Evolutionary conservation across 2,113 vertebrate species (phyloP), one percentile per base, ranked within the genome.

Genomic region (Myotis lucifugus): DNA sequence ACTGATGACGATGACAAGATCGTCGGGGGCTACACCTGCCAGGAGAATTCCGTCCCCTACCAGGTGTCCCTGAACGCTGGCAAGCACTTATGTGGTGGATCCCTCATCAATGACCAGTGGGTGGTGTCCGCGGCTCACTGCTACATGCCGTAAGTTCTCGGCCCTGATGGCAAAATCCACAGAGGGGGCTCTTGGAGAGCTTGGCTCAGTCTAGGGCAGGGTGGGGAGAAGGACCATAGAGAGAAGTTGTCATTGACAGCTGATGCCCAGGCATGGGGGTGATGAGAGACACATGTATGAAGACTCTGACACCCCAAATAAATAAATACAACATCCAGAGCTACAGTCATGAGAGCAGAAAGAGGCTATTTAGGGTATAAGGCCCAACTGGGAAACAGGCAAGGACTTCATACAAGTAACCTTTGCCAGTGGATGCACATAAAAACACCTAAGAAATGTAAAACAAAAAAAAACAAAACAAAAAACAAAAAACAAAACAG

Each of bases 91-190:
- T 99, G 99, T 1, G 98, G 98, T 0, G 98, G 99, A 0, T 97
- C 97, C 66, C 98, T 99, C 61, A 98, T 97, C 10, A 89, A 7
- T 96, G 95, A 87, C 85, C 95, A 97, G 50, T 99, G 99, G 99
- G 99, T 99, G 37, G 95, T 99, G 86, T 99, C 99, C 19, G 99
- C 99, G 1, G 99, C 98, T 98, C 99, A 99, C 97, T 99, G 99
- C 98, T 99, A 98, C 97, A 96, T 99, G 93, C 97, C 97, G 98
- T 99, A 98, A 98, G 99, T 98, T 14, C 8, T n/a, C 56, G 61
- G n/a, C 0, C 17, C 50, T 32, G 10, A 4, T 4, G n/a, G 1
- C 13, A 8, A 6, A 32, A 56, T 4, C 15, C 52, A 5, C 29
- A 9, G 11, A 6, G 10, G 1, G 2, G 50, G 37, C 0, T 7